Evolutionary conservation across 2,888 invertebrate genomes (phyloP), one percentile per base, ranked within the genome.

Genomic region (Athalia rosae): DNA sequence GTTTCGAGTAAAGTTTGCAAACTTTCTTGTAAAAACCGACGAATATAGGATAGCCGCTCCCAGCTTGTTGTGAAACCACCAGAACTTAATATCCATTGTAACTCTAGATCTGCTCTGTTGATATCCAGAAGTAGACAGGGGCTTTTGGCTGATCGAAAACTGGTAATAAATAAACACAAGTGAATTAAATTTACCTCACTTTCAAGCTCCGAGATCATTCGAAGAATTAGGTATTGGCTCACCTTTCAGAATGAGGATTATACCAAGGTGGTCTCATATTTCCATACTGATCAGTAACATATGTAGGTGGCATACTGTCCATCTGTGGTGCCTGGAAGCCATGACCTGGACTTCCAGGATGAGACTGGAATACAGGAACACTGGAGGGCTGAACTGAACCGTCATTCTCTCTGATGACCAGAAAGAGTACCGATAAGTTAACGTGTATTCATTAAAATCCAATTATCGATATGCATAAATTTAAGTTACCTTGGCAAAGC

Each of bases 1-100:
- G 94, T 93, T 85, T 94, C 91, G 9, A 97, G 90, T 8, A 97
- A 91, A 81, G 91, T 93, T 81, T 93, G 92, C 66, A 96, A 92
- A 69, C 94, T 93, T 79, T 93, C 92, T 90, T 95, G 94, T 79
- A 96, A 90, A 85, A 93, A 93, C 78, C 91, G 90, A 89, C 95
- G 93, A 78, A 93, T 92, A 45, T 93, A 92, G 61, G 91, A 91
- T 79, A 94, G 93, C 79, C 93, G 92, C 0, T 91, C 90, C 95
- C 96, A 96, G 84, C 94, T 92, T 77, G 92, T 89, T 13, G 93
- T 90, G 63, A 95, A 90, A 66, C 92, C 91, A 0, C 93, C 93
- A 8, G 92, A 91, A 84, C 92, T 91, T 76, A 94, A 90, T 82
- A 94, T 92, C 84, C 92, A 92, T 85, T 94, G 94, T 79, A 95